These are phyloP conservation scores for Myrmecophaga tridactyla DNA, from an alignment of 2,113 vertebrate species.

Conservation along the genomic window DNA sequence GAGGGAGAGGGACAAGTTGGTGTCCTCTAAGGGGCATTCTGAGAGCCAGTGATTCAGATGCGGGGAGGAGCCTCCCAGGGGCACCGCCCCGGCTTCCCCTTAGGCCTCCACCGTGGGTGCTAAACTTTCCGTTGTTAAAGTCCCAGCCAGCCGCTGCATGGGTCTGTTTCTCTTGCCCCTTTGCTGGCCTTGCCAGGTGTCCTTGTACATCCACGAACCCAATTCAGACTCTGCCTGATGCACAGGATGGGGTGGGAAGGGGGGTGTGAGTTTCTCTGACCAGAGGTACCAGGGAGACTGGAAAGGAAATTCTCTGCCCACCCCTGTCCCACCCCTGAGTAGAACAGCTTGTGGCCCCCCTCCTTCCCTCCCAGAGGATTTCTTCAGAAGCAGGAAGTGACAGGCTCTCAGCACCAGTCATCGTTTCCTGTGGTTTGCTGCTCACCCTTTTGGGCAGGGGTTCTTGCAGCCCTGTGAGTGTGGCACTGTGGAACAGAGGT, in stretches of 20 bases:
- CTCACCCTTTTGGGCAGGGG: neutral
- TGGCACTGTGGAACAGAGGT: neutral
- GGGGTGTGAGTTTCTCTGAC: neutral
- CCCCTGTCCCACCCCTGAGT: neutral
- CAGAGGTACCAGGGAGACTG: neutral
- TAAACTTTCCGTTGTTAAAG: neutral
- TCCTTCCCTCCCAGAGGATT: neutral
- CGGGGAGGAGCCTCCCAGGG: neutral
- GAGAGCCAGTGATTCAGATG: neutral
- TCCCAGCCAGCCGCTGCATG: neutral
- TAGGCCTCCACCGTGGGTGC: neutral
- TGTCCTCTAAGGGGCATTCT: neutral
- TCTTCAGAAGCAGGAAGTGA: slow-evolving; percentile 67
- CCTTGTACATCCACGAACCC: neutral
- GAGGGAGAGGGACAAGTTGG: neutral
- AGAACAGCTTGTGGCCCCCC: neutral
- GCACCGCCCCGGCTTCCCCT: neutral
- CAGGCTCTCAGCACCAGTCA: neutral
- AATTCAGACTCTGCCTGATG: neutral
- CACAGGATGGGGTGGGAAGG: neutral
- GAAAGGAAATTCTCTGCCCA: neutral
- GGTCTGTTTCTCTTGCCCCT: neutral
- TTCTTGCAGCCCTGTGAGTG: slow-evolving; percentile 19
- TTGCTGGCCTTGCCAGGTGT: neutral
- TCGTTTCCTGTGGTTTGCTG: slow-evolving; percentile 63